Conservation (phyloP, 1,140 invertebrate species). For the Pemphigus obesinymphae region DNA sequence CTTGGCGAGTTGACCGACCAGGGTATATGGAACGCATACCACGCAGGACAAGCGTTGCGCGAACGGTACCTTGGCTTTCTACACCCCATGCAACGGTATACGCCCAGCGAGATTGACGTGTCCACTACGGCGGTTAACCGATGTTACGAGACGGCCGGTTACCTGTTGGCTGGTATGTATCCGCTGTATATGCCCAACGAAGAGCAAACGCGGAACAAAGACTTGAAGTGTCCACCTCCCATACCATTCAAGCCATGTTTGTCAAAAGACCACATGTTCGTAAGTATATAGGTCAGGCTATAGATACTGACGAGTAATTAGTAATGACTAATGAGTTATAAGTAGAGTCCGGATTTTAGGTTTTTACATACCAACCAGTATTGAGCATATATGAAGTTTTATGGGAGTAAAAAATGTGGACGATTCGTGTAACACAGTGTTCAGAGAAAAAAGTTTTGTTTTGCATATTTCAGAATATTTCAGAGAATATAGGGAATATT, state of each 20-base stretch:
- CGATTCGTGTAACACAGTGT: no score
- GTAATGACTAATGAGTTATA: no score
- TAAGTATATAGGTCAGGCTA: no score
- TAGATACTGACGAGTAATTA: no score
- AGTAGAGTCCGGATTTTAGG: no score
- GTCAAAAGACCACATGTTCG: constrained; percentile 7
- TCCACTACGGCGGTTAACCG: neutral
- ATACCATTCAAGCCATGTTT: constrained; percentile 26
- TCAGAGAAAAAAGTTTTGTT: no score
- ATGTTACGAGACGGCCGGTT: constrained; percentile 20
- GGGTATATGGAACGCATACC: constrained; percentile 27
- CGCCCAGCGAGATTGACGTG: constrained; percentile 13
- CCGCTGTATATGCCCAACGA: constrained; percentile 34
- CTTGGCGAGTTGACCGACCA: constrained; percentile 72
- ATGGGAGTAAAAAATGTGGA: no score
- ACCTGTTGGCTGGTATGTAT: constrained; percentile 30
- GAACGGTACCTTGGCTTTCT: constrained; percentile 33
- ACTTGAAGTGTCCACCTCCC: constrained; percentile 35
- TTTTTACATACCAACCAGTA: no score
- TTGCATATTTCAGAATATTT: no score
- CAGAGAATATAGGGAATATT: no score
- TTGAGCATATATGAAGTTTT: no score
- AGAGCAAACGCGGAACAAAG: constrained; percentile 22
- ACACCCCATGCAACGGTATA: constrained; percentile 1
- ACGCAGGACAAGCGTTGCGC: constrained; percentile 13